Base-by-base conservation (phyloP, 2,113 vertebrate genomes). In the Crotophaga sulcirostris region DNA sequence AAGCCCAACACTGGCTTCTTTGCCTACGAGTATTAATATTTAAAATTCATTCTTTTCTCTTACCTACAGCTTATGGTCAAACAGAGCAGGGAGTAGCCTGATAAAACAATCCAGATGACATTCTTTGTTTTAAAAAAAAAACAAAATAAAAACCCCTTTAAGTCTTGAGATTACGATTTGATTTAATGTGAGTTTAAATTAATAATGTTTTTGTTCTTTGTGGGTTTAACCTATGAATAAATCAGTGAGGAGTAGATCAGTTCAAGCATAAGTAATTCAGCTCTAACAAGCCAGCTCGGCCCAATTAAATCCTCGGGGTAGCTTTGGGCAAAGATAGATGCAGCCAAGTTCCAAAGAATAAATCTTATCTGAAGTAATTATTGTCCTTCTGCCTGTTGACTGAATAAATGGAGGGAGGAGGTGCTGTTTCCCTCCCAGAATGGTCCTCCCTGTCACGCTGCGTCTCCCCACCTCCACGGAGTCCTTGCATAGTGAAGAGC, bases 231-330 rank as follows among this genome's bases (percentile, higher is more conserved):
- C 72, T 84, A 20, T 93, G 80, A 89, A 96, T 95, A 93, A 94
- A 93, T 93, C 90, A 93, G 68, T 36, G 47, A 42, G 84, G 95
- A 86, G 87, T 68, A 75, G 38, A 36, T 84, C 76, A 66, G 89
- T 95, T 97, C 86, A 84, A 84, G 94, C 90, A 83, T 80, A 88
- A 97, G 87, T 94, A 95, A 97, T 64, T 64, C 69, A 56, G 66
- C 93, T 89, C 7, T 84, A 95, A 84, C 69, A 58, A 97, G 89
- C 89, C 93, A 80, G 52, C 89, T 87, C 84, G 28, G 83, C 55
- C 80, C 94, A 97, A 85, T 96, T 95, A 96, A 96, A 87, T 91
- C 93, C 94, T 96, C 76, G 10, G 93, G 85, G 89, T 14, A 87
- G 90, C 81, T 95, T 72, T 94, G 78, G 91, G 93, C 87, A 94